These are phyloP conservation scores for Hirtodrosophila confusa DNA, from an alignment of 2,888 invertebrate genomes.

Conservation along the genomic window DNA sequence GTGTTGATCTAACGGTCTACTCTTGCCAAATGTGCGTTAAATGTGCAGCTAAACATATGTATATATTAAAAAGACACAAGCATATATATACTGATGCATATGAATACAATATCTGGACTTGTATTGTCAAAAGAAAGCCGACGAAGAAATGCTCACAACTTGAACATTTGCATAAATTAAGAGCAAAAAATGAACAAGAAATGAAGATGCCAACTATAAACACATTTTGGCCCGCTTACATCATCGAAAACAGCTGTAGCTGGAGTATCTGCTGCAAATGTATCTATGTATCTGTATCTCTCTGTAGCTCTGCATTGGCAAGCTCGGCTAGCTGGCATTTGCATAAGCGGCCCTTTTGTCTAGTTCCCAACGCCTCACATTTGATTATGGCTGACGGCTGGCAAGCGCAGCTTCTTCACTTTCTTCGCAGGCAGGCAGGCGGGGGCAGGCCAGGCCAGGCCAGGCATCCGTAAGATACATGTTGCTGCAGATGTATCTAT, in stretches of 20 bases:
- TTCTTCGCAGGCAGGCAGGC: slow-evolving; percentile 50
- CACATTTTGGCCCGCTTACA: slow-evolving; percentile 59
- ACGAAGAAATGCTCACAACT: slow-evolving; percentile 55
- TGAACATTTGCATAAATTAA: slow-evolving; percentile 65
- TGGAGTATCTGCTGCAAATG: background rate
- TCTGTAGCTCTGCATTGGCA: slow-evolving; percentile 11
- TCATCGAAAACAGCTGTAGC: slow-evolving; percentile 52
- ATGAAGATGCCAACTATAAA: background rate
- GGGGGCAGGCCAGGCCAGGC: background rate
- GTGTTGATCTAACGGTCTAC: slow-evolving; percentile 41
- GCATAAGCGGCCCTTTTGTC: slow-evolving; percentile 74
- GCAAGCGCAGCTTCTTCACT: slow-evolving; percentile 59
- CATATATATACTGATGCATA: too few relatives aligned
- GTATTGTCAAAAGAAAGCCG: slow-evolving; percentile 70
- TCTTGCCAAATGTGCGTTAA: too few relatives aligned
- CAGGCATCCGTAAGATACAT: slow-evolving; percentile 40
- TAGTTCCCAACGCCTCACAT: slow-evolving; percentile 50
- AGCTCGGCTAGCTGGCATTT: slow-evolving; percentile 45
- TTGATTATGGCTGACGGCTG: slow-evolving; percentile 42
- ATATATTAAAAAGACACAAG: too few relatives aligned
- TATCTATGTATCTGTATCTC: too few relatives aligned
- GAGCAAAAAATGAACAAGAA: slow-evolving; percentile 30
- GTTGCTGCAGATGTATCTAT: slow-evolving; percentile 28
- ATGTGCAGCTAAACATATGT: background rate
- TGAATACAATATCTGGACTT: slow-evolving; percentile 13